Percentiles rank a stretch among this genome's conserved stretches.
Evolutionary conservation across 2,797 vertebrate species (phyloP).

Genomic region (Nasua narica): DNA sequence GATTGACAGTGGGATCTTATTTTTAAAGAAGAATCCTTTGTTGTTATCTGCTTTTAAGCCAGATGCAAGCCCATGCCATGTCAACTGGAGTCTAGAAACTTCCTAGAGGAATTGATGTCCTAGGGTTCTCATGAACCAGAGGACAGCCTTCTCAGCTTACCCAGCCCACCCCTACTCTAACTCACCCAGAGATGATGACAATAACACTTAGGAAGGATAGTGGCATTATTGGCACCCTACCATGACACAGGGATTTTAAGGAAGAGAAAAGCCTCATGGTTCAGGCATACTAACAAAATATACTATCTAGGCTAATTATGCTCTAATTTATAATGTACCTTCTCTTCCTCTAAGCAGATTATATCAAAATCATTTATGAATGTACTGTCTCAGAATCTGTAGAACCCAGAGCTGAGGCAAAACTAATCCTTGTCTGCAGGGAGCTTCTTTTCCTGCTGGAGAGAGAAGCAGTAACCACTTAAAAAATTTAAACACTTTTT

Average conservation of each 20-base stretch:
- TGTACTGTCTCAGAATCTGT: background rate
- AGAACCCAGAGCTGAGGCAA: background rate
- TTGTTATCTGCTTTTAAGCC: background rate
- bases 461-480: background rate
- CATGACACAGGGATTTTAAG: background rate
- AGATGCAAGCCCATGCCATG: background rate
- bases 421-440: background rate
- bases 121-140: background rate
- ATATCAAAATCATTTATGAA: constrained; percentile 30
- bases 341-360: background rate
- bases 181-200: background rate
- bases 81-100: background rate
- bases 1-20: background rate
- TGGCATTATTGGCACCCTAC: background rate
- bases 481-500: background rate
- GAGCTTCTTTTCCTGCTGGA: background rate
- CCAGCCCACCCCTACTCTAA: background rate
- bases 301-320: background rate
- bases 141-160: background rate
- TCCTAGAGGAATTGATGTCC: background rate
- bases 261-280: background rate
- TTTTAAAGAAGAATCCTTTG: background rate
- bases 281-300: background rate
- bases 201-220: background rate
- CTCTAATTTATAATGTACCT: background rate